Base-by-base conservation (phyloP, 2,797 vertebrate genomes). In the Dicrostonyx torquatus region DNA sequence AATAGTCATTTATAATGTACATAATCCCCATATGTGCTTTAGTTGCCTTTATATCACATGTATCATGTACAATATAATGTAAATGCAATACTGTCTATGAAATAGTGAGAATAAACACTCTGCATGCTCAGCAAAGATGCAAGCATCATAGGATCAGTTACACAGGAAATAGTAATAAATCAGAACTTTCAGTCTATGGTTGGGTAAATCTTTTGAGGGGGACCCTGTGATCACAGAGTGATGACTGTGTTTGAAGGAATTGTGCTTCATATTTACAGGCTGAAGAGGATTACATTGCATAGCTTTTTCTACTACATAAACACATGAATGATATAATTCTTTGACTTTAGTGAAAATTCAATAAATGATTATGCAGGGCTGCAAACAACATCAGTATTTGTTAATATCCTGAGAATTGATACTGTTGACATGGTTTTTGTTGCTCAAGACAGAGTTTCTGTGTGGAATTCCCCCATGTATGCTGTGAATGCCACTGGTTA, bases 251-350 rank as follows among this genome's bases (percentile, higher is more conserved):
- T 4, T 66, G 73, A 87, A 50, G 11, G 22, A 78, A 70, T 83
- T 29, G 0, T 87, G 40, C 22, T 20, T 87, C 78, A 4, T 55
- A 50, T 37, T 60, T 80, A 26, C 10, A 87, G 37, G 40, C 40
- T 66, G 4, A 15, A 66, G 53, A 89, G 66, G 13, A 9, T 89
- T 53, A 72, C 15, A 45, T 31, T 77, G 50, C 8, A 70, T 18
- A 14, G 13, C 55, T 70, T 80, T 15, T 5, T 84, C 22, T 75
- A 34, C 3, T 20, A n/a, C 10, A 64, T n/a, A 60, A 66, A 31
- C 29, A 84, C 82, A 84, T 68, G 90, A 66, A 77, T 78, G 79
- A 77, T 29, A 88, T 37, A 92, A 48, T 82, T 9, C 22, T 88
- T 55, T 92, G 5, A 58, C 90, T 90, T 89, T 80, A 62, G 64